phyloP scores from a whole-genome alignment of 2,113 vertebrate species.

The Eurystomus gularis region DNA sequence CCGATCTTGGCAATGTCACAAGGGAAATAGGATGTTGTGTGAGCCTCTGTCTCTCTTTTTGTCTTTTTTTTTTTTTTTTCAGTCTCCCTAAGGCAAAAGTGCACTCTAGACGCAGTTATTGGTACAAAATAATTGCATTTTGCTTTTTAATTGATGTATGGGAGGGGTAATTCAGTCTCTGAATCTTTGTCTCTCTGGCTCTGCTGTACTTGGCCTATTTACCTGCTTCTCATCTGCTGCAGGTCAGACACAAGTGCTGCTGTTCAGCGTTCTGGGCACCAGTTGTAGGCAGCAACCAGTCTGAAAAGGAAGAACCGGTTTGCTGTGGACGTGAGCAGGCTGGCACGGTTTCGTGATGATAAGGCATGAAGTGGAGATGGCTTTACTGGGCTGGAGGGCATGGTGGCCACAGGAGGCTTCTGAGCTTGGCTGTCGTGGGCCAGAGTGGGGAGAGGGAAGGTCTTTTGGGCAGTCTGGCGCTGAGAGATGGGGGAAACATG shows the following conservation, averaged over 20 bases:
- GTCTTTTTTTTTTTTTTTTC: neutral
- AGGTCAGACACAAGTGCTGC: accelerated
- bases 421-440: too few relatives aligned
- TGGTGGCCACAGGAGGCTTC: neutral
- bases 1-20: neutral
- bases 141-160: slow-evolving; percentile 15
- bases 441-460: neutral
- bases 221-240: neutral
- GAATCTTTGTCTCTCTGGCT: neutral
- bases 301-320: neutral
- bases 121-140: slow-evolving; percentile 35
- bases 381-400: neutral
- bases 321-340: neutral
- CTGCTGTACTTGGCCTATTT: slow-evolving; percentile 16
- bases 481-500: neutral
- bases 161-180: neutral
- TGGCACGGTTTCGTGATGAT: neutral
- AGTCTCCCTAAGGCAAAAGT: slow-evolving; percentile 28
- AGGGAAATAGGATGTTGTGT: neutral
- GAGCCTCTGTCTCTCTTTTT: neutral
- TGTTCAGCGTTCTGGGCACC: accelerated
- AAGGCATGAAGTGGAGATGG: neutral
- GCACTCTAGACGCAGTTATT: neutral
- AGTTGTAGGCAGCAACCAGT: neutral
- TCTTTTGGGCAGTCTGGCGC: neutral